Conservation (phyloP, 2,113 vertebrate species). For the Oryzias celebensis region DNA sequence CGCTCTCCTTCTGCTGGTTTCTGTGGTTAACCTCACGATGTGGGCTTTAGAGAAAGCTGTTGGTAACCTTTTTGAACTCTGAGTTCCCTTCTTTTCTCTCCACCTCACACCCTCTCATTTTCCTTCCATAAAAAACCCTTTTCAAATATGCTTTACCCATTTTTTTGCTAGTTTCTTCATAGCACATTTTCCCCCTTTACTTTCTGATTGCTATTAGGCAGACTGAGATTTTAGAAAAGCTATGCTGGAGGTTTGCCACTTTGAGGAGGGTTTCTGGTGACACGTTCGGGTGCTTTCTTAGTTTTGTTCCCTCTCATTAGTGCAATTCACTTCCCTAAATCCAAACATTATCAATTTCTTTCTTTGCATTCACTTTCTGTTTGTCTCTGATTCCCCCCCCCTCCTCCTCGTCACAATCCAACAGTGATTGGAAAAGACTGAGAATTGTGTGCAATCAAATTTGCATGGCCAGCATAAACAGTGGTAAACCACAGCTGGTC, state of each 20-base stretch:
- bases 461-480: slow-evolving; percentile 25
- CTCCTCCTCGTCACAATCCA: background rate
- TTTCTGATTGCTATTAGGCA: slow-evolving; percentile 55
- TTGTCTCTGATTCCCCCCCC: slow-evolving; percentile 8
- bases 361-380: slow-evolving; percentile 28
- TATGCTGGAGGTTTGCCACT: slow-evolving; percentile 68
- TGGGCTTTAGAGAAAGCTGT: slow-evolving; percentile 55
- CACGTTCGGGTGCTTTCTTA: slow-evolving; percentile 50
- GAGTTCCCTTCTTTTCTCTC: slow-evolving; percentile 44
- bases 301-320: slow-evolving; percentile 54
- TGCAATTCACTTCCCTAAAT: slow-evolving; percentile 58
- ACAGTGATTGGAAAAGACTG: background rate
- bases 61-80: slow-evolving; percentile 55
- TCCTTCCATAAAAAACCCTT: background rate
- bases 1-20: slow-evolving; percentile 33
- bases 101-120: slow-evolving; percentile 10
- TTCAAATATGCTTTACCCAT: background rate
- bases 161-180: slow-evolving; percentile 5
- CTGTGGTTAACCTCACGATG: slow-evolving; percentile 60
- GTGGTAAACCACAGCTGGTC: slow-evolving; percentile 14
- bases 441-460: slow-evolving; percentile 38
- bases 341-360: slow-evolving; percentile 59
- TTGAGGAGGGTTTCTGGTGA: slow-evolving; percentile 49
- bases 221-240: slow-evolving; percentile 72
- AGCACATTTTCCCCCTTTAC: slow-evolving; percentile 1